Evolutionary conservation across 1,140 invertebrate genomes (phyloP).

Genomic region (Agrilus planipennis): DNA sequence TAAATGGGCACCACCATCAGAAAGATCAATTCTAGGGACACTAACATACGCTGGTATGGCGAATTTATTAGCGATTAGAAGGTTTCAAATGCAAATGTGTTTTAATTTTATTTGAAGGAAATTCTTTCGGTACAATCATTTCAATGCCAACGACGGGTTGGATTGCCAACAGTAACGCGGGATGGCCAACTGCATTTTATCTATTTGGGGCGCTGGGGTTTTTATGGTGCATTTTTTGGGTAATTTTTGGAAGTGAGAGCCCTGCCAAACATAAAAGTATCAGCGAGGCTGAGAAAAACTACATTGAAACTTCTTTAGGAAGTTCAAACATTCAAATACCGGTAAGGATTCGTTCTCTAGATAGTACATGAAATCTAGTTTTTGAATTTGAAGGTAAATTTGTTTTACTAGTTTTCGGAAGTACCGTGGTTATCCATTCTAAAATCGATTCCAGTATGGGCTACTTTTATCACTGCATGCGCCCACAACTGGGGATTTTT

Average conservation of each 20-base stretch:
- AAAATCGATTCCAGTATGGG: constrained; percentile 39
- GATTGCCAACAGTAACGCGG: neutral
- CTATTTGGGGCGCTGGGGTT: neutral
- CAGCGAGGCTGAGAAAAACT: neutral
- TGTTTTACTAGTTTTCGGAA: constrained; percentile 7
- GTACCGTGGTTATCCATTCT: constrained; percentile 30
- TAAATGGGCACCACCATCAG: neutral
- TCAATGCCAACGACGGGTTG: neutral
- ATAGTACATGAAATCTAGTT: neutral
- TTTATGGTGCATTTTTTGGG: neutral
- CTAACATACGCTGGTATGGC: neutral
- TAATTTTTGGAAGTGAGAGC: neutral
- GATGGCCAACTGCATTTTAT: neutral
- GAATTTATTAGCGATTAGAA: neutral
- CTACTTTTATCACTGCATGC: constrained; percentile 44
- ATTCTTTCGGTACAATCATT: neutral
- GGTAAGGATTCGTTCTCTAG: too few relatives aligned
- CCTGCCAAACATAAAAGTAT: neutral
- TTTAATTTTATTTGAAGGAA: neutral
- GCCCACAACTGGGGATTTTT: constrained; percentile 54
- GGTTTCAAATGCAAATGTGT: too few relatives aligned
- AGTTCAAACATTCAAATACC: too few relatives aligned
- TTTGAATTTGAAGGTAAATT: neutral
- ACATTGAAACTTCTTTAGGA: neutral
- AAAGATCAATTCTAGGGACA: neutral